Evolutionary conservation across 92 coral and sea anemone species (phyloP), one percentile per base, ranked within the genome.

Genomic region (Zoanthus solanderi): DNA sequence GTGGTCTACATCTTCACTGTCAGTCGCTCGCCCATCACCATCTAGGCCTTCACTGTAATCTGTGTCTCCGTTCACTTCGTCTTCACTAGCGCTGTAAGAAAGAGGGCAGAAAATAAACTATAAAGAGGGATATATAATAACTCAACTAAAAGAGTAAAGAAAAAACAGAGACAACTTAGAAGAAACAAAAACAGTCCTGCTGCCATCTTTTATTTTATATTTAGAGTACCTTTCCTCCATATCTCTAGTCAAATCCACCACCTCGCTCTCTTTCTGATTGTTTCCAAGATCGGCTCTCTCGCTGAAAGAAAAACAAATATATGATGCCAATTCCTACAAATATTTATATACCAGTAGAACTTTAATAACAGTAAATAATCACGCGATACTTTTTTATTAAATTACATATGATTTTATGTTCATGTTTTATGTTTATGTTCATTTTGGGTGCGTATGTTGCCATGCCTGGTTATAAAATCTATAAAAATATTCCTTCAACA

Each of bases 1-100:
- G 32, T 18, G 72, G 72, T 66, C 72, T 66, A 18, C 37, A 66
- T 66, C 37, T 66, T 66, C 72, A 66, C 72, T 66, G 72, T 18
- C 72, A 66, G 72, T 66, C 72, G 72, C 72, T 66, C 72, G 72
- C 72, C 10, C 34, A 18, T 61, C 68, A 7, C 68, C 68, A 61
- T 61, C 68, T 61, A 15, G 23, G 68, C 68, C 68, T 4, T 61
- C 68, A 61, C 68, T 61, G 68, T 61, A 61, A 61, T 61, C n/a
- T 61, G 68, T 61, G 18, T 61, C 72, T 80, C 72, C 72, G 30
- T 58, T 71, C 72, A 71, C 54, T 58, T 79, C 72, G 85, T 79
- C 85, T 79, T 79, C 73, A 79, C 85, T 79, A 73, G 85, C 45
- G 58, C 72, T 79, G 85, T 42, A 54, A 79, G 50, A 79, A 79